Evolutionary conservation across 2,888 invertebrate genomes (phyloP).

Genomic region (Dendrolimus houi): DNA sequence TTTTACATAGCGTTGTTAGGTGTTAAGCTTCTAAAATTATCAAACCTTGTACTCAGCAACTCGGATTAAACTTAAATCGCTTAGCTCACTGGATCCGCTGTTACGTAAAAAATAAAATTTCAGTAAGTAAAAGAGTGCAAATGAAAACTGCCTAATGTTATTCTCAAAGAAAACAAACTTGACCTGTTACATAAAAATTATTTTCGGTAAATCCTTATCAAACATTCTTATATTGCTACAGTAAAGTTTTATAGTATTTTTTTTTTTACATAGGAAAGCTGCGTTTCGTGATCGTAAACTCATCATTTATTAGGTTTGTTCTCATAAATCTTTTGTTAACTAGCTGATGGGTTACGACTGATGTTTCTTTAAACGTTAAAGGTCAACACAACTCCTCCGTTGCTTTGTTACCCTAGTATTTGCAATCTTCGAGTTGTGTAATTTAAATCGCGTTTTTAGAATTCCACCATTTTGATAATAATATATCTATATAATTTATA

Average conservation of each 20-base stretch:
- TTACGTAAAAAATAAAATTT: too few species aligned
- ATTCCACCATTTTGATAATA: too few species aligned
- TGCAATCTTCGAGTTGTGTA: too few species aligned
- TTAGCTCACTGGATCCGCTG: too few species aligned
- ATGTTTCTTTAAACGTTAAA: neutral
- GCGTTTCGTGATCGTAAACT: neutral
- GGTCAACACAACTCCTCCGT: neutral
- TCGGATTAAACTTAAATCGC: too few species aligned
- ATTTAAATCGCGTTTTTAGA: too few species aligned
- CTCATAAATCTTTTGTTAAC: neutral
- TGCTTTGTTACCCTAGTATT: neutral
- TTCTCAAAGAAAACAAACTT: neutral
- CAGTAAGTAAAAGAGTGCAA: neutral
- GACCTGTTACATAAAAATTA: neutral
- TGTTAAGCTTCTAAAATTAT: too few species aligned
- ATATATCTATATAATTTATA: too few species aligned
- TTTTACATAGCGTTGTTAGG: too few species aligned
- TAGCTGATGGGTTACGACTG: neutral
- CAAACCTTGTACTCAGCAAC: too few species aligned
- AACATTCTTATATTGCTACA: neutral
- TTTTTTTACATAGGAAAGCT: neutral
- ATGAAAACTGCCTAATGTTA: neutral
- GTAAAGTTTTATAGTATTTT: neutral
- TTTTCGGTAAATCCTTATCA: neutral
- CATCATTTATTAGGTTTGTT: neutral